phyloP scores from a whole-genome alignment of 2,888 invertebrate genomes.

The Eueremaeus valkanovi region DNA sequence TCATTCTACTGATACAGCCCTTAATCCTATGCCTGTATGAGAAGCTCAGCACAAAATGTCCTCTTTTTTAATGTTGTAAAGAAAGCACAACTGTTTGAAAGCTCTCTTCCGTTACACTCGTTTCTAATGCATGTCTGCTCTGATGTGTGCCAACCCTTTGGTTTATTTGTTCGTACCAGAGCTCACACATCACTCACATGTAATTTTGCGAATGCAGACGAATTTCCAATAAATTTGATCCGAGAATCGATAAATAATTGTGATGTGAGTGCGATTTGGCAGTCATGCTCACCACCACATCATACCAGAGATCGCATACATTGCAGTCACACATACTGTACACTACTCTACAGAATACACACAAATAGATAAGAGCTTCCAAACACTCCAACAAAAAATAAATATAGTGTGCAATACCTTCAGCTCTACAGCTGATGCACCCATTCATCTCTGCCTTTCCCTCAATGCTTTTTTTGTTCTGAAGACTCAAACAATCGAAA shows the following conservation, averaged over 20 bases:
- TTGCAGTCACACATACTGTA: too few relatives aligned
- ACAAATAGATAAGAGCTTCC: neutral
- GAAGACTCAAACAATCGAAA: neutral
- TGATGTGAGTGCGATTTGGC: slow-evolving; percentile 26
- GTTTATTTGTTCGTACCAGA: too few relatives aligned
- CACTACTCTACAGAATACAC: slow-evolving; percentile 1
- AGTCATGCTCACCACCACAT: too few relatives aligned
- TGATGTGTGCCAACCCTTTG: neutral
- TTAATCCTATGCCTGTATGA: slow-evolving; percentile 28
- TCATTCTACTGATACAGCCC: neutral
- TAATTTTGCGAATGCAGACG: slow-evolving; percentile 41
- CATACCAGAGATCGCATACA: neutral
- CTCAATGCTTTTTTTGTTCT: neutral
- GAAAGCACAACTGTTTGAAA: neutral
- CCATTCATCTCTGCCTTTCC: neutral
- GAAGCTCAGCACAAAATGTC: slow-evolving; percentile 27
- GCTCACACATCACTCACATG: slow-evolving; percentile 32
- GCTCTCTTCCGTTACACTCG: neutral
- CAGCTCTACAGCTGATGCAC: neutral
- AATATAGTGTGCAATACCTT: slow-evolving; percentile 24
- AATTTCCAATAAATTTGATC: slow-evolving; percentile 41
- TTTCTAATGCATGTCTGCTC: neutral
- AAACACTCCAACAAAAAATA: neutral
- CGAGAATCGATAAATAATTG: slow-evolving; percentile 28
- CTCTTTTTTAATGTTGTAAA: neutral